Conservation (phyloP, 2,888 invertebrate species). For the Oasisia sp. region DNA sequence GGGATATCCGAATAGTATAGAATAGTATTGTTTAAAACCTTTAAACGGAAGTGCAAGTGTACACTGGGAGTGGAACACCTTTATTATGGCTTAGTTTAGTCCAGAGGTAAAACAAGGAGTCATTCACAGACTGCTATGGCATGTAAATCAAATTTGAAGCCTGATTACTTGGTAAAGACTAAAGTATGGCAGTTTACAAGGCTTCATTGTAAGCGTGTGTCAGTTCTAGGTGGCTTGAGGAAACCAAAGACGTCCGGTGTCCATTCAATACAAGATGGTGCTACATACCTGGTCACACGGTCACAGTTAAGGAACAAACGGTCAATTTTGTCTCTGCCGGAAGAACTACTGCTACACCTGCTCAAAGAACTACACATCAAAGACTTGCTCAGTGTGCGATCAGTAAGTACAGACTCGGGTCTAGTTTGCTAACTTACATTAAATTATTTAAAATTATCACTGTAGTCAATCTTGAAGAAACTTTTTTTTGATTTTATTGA, state of each 20-base stretch:
- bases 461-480: not conserved
- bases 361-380: constrained; percentile 55
- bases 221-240: not conserved
- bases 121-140: no score
- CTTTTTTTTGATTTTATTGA: no score
- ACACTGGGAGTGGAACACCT: no score
- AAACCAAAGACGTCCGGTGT: constrained; percentile 12
- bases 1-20: no score
- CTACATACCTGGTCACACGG: not conserved
- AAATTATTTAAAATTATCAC: not conserved
- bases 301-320: not conserved
- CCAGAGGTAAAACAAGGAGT: no score
- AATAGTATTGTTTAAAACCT: no score
- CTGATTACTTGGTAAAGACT: not conserved
- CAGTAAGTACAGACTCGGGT: constrained; percentile 29
- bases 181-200: not conserved
- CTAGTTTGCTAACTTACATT: not conserved
- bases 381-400: constrained; percentile 52
- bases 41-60: no score
- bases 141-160: no score
- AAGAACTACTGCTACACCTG: constrained; percentile 55
- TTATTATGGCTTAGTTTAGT: no score
- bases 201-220: not conserved
- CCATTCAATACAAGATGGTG: not conserved
- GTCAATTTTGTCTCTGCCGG: constrained; percentile 55